Percentiles rank a stretch among this genome's conserved stretches.
phyloP scores from a whole-genome alignment of 2,797 vertebrate genomes.

The Australoheros facetus region DNA sequence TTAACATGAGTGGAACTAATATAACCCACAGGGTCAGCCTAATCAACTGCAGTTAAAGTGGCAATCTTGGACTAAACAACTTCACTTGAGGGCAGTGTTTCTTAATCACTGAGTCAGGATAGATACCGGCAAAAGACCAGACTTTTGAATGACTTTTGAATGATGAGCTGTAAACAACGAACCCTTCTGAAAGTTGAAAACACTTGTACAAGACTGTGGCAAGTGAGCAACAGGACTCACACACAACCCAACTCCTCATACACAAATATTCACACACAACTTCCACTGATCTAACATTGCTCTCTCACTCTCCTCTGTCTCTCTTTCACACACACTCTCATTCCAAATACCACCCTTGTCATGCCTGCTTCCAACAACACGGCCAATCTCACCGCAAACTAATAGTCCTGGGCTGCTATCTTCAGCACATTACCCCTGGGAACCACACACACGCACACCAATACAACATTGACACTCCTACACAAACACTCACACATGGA shows the following conservation, averaged over 20 bases:
- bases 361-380: constrained; percentile 63
- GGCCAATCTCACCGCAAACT: constrained; percentile 64
- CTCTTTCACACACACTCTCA: constrained; percentile 16
- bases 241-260: constrained; percentile 3
- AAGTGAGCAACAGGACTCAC: constrained; percentile 12
- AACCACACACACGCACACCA: constrained; percentile 34
- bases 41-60: constrained; percentile 30
- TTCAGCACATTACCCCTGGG: constrained; percentile 49
- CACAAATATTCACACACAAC: not conserved
- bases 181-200: constrained; percentile 9
- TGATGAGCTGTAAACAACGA: constrained; percentile 33
- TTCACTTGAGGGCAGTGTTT: constrained; percentile 67
- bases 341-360: constrained; percentile 58
- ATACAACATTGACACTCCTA: constrained; percentile 36
- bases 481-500: constrained; percentile 21
- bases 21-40: constrained; percentile 29
- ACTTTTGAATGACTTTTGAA: constrained; percentile 7
- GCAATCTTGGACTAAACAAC: constrained; percentile 34
- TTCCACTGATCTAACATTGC: constrained; percentile 15
- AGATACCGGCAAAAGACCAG: constrained; percentile 1
- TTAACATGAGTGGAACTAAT: constrained; percentile 41
- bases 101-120: constrained; percentile 46
- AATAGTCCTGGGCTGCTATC: constrained; percentile 63
- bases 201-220: not conserved
- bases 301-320: constrained; percentile 4